phyloP scores from a whole-genome alignment of 2,888 invertebrate genomes.

The Pegoplata infirma region DNA sequence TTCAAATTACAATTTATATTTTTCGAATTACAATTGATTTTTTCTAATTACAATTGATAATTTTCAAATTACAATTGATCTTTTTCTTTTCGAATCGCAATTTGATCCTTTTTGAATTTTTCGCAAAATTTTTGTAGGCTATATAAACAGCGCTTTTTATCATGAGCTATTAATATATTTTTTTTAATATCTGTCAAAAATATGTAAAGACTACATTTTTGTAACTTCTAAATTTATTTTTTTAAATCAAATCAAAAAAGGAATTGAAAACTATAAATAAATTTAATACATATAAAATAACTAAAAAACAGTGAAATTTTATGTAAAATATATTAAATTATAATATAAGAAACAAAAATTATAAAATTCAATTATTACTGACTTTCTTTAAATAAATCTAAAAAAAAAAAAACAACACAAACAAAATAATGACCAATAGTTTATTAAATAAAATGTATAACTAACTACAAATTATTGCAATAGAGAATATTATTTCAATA shows the following conservation, averaged over 20 bases:
- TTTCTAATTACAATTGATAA: too few species aligned
- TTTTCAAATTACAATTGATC: too few species aligned
- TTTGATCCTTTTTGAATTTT: too few species aligned
- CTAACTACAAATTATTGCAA: slow-evolving; percentile 18
- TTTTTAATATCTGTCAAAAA: too few species aligned
- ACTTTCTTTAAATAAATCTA: slow-evolving; percentile 35
- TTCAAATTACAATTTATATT: too few species aligned
- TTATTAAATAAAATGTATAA: slow-evolving; percentile 12
- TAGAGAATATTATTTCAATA: slow-evolving; percentile 2
- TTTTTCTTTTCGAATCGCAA: too few species aligned
- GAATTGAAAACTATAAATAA: slow-evolving; percentile 22
- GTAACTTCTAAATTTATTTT: too few species aligned
- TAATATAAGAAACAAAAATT: slow-evolving; percentile 15
- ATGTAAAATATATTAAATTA: slow-evolving; percentile 35
- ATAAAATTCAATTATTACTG: slow-evolving; percentile 56
- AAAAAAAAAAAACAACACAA: slow-evolving; percentile 1
- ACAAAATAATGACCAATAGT: slow-evolving; percentile 41
- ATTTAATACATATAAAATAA: slow-evolving; percentile 1
- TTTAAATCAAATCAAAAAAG: slow-evolving; percentile 46
- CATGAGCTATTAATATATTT: too few species aligned
- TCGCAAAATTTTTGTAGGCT: too few species aligned
- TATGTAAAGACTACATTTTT: too few species aligned
- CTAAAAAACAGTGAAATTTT: slow-evolving; percentile 16
- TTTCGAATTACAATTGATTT: too few species aligned
- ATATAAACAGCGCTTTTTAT: too few species aligned